These are phyloP conservation scores for Bucco capensis DNA, from an alignment of 2,113 vertebrate genomes.

Conservation along the genomic window DNA sequence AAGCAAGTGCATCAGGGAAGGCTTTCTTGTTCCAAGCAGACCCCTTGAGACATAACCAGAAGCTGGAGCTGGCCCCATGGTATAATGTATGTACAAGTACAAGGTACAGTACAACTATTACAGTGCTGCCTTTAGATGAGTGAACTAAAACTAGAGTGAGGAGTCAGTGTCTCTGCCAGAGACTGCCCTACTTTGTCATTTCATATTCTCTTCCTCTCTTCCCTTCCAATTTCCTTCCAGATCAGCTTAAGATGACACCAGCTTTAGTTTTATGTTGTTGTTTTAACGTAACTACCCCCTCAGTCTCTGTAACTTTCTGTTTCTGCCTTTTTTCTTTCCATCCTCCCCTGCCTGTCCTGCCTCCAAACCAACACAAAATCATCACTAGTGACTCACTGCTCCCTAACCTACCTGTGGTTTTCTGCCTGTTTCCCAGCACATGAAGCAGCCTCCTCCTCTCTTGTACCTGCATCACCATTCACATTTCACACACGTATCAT, in stretches of 20 bases:
- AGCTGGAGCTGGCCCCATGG: neutral
- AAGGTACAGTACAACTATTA: neutral
- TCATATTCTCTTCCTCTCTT: neutral
- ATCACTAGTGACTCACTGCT: neutral
- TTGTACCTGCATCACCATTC: neutral
- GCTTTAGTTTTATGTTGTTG: neutral
- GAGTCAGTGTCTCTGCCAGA: neutral
- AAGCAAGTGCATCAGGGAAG: neutral
- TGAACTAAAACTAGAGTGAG: neutral
- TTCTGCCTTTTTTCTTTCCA: neutral
- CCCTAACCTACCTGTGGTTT: neutral
- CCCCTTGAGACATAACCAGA: neutral
- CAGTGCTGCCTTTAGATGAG: neutral
- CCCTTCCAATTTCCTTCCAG: neutral
- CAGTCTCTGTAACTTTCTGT: neutral
- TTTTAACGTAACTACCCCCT: neutral
- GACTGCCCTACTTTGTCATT: accelerated
- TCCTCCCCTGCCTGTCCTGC: neutral
- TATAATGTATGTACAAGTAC: neutral
- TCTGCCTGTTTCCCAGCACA: neutral
- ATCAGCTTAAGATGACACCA: neutral
- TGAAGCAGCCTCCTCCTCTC: neutral
- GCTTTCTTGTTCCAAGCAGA: neutral
- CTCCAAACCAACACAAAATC: neutral
- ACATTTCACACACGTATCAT: neutral